Base-by-base conservation (phyloP, 2,888 invertebrate species). In the Drosophila tanythrix region DNA sequence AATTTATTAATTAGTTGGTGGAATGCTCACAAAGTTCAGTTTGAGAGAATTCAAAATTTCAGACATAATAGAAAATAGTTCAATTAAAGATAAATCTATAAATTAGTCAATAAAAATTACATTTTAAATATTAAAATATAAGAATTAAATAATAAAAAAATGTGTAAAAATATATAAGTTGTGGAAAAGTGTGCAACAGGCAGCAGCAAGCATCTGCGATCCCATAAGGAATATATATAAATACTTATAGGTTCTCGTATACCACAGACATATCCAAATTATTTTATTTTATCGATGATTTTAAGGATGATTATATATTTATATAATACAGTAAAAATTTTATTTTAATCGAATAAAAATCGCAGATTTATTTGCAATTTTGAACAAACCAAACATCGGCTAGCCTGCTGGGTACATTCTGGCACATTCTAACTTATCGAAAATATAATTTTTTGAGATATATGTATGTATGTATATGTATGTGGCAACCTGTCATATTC, bases 61-160 rank as follows among this genome's bases (percentile, higher is more conserved):
- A 21, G 1, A 21, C 11, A 21, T 5, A 1, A 11, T 1, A 0
- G 0, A 11, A 21, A 43, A 5, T 2, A 5, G 11, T 21, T 21
- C 0, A 46, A 25, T 21, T 38, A 0, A 1, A 25, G 13, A 15
- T 46, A 15, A 1, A 1, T 25, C 3, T 1, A 7, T 21, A 21
- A 21, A 38, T n/a, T n/a, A 3, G 1, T 21, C n/a, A 21, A 11
- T 13, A 43, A 11, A 43, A n/a, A 6, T 15, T 13, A 7, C 3
- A 36, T 21, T 7, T 21, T 8, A 7, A 15, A 21, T 21, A 31
- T 31, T 31, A 4, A 46, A 46, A 15, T 0, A 7, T 13, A 3
- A 15, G 1, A 21, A 21, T 8, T 31, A 31, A 10, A 10, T 10
- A 10, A 31, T 31, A 31, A 10, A 10, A 31, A 31, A 31, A 31